Evolutionary conservation across 2,797 vertebrate genomes (phyloP), one percentile per base, ranked within the genome.

Genomic region (Mastacembelus armatus): DNA sequence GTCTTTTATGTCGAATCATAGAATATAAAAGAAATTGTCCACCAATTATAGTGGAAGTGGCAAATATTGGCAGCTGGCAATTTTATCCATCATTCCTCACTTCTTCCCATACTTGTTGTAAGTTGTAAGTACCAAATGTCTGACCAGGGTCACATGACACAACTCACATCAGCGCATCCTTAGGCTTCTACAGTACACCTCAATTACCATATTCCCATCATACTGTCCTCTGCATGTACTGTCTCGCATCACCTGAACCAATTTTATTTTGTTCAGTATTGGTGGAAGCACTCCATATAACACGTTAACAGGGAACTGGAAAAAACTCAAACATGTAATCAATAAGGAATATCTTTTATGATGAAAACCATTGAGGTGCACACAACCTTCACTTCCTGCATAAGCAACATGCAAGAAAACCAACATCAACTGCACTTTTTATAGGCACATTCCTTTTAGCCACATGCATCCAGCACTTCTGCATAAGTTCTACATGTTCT

Each of bases 401-500:
- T 16, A 14, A 22, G 29, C 55, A 27, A 32, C 38, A 39, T 22
- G 59, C 32, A 42, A 36, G 65, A 19, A 39, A 35, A 4, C 21
- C 44, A 43, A 45, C 33, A 48, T 24, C 22, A 48, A 54, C 22
- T 27, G 59, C 7, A 4, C 1, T 21, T 48, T 24, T 26, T n/a
- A n/a, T n/a, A n/a, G n/a, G n/a, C n/a, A n/a, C n/a, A n/a, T n/a
- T n/a, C n/a, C n/a, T n/a, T n/a, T n/a, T n/a, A n/a, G 5, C 32
- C 26, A 8, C 14, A 35, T 49, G 64, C 19, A 27, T 42, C 16
- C 2, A 43, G 21, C 16, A n/a, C 27, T 26, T 26, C 42, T n/a
- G n/a, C n/a, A 63, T 71, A 66, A 51, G 77, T 65, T 80, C 54
- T 64, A 12, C 76, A 71, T 67, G 71, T 69, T 70, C 61, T 58